phyloP scores from a whole-genome alignment of 1,140 invertebrate species.

The Drosophila auraria region DNA sequence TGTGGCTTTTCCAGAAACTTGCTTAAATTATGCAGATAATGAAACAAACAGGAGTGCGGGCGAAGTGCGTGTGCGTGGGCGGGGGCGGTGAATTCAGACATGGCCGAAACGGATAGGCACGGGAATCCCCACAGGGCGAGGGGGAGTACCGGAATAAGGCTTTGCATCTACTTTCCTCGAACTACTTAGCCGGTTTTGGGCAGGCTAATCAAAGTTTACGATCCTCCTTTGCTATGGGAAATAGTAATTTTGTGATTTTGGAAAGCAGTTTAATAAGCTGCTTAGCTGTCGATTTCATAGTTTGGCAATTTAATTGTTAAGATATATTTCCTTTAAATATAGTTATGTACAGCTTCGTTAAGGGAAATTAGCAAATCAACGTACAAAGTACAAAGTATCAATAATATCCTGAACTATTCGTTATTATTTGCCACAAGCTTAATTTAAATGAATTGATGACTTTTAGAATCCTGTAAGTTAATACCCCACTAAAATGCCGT shows the following conservation, averaged over 20 bases:
- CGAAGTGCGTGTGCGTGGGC: constrained; percentile 19
- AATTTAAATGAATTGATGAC: not conserved
- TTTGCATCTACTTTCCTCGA: constrained; percentile 12
- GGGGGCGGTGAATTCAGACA: constrained; percentile 7
- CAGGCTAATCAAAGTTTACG: constrained; percentile 42
- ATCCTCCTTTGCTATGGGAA: not conserved
- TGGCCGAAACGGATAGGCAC: constrained; percentile 16
- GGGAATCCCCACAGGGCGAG: not conserved
- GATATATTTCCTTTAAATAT: no score
- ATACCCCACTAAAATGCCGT: not conserved
- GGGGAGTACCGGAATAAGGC: not conserved
- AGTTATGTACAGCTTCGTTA: no score
- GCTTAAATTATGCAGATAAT: constrained; percentile 76
- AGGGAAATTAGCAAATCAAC: no score
- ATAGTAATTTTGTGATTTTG: constrained; percentile 7
- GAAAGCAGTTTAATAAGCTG: not conserved
- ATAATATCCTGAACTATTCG: no score
- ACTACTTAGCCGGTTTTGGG: constrained; percentile 15
- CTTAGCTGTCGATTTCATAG: not conserved
- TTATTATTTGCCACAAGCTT: no score
- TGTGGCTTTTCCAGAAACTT: constrained; percentile 52
- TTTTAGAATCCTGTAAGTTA: not conserved
- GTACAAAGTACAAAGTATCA: no score
- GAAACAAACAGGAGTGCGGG: constrained; percentile 53
- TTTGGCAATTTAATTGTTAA: not conserved